Percentiles rank a stretch among this genome's conserved stretches.
Evolutionary conservation across 2,797 vertebrate species (phyloP).

Genomic region (Sylvilagus floridanus): DNA sequence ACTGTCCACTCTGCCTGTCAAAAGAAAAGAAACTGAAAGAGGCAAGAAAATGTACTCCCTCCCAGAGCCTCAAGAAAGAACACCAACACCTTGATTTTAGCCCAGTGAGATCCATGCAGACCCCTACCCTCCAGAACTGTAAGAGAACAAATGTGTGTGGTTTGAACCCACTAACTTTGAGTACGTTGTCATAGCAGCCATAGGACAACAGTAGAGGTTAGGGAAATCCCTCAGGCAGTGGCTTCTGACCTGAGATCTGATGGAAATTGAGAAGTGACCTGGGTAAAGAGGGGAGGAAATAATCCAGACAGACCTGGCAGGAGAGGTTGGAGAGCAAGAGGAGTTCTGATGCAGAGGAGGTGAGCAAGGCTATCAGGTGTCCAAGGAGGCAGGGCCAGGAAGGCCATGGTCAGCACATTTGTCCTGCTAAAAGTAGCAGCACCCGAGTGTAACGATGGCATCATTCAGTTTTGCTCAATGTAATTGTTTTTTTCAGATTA

Average conservation of each 20-base stretch:
- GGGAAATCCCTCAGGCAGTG: no score
- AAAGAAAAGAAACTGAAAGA: neutral
- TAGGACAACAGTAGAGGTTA: neutral
- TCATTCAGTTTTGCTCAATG: neutral
- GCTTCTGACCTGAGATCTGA: neutral
- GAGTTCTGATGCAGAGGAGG: no score
- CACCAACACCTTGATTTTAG: no score
- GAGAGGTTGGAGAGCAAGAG: neutral
- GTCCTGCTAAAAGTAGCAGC: neutral
- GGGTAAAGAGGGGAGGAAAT: neutral
- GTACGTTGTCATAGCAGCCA: neutral
- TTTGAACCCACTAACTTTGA: neutral
- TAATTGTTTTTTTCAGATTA: neutral
- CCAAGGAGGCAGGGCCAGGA: no score
- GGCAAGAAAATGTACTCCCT: no score
- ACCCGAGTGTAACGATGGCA: neutral
- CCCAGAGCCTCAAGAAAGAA: neutral
- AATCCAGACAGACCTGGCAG: neutral
- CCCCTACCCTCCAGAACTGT: neutral
- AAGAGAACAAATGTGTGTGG: neutral
- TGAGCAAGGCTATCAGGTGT: fast-evolving
- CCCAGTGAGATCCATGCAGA: neutral
- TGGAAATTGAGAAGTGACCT: neutral
- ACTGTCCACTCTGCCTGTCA: no score
- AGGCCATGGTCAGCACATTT: neutral